These are phyloP conservation scores for Diplodus sargus DNA, from an alignment of 2,797 vertebrate genomes.

Conservation along the genomic window DNA sequence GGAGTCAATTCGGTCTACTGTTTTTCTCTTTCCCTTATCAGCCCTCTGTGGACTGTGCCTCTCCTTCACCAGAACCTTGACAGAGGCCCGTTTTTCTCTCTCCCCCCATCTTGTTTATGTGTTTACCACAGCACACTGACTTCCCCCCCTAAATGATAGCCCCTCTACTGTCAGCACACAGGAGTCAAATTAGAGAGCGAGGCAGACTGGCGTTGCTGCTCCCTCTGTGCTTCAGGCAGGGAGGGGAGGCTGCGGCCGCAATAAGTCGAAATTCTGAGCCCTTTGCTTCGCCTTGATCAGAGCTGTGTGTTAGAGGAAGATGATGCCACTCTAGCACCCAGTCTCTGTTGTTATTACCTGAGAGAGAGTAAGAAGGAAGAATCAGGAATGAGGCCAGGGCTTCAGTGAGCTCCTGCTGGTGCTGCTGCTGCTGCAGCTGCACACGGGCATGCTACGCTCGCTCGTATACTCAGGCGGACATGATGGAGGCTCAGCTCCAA, in stretches of 20 bases:
- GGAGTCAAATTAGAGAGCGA: conserved; percentile 80
- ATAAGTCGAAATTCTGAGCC: conserved; percentile 73
- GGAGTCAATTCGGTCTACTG: conserved; percentile 55
- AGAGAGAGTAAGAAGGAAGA: conserved; percentile 41
- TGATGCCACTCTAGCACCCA: conserved; percentile 49
- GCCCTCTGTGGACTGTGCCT: conserved; percentile 69
- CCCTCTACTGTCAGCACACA: conserved; percentile 77
- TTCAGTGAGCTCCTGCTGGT: conserved; percentile 59
- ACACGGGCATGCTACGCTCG: conserved; percentile 20
- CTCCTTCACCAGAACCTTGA: conserved; percentile 77
- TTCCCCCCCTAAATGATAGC: conserved; percentile 74
- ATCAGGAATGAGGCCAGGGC: conserved; percentile 64
- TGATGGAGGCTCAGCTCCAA: conserved; percentile 32
- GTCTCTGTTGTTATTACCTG: conserved; percentile 64
- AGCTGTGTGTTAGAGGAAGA: conserved; percentile 63
- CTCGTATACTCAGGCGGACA: conserved; percentile 23
- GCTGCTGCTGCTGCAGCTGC: conserved; percentile 42
- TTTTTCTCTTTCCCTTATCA: conserved; percentile 72
- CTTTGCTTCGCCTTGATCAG: conserved; percentile 75
- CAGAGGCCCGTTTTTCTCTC: conserved; percentile 66
- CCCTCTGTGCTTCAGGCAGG: conserved; percentile 40
- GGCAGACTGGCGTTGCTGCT: conserved; percentile 53
- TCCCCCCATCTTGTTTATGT: conserved; percentile 74
- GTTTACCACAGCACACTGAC: conserved; percentile 75
- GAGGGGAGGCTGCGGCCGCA: conserved; percentile 40